These are phyloP conservation scores for Eumerus sabulonum DNA, from an alignment of 2,888 invertebrate species.

Conservation along the genomic window DNA sequence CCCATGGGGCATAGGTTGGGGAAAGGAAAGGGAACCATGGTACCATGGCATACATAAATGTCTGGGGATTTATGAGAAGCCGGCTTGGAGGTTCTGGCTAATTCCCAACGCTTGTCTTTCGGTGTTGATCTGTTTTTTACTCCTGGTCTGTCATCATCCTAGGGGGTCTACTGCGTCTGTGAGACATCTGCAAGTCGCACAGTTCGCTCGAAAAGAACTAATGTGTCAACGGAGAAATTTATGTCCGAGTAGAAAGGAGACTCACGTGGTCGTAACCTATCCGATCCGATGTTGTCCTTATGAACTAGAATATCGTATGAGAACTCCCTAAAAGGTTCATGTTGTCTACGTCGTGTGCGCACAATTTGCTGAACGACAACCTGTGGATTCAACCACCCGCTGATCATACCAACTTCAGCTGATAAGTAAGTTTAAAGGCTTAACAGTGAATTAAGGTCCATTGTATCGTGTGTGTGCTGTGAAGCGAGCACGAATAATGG, in stretches of 20 bases:
- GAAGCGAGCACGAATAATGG: conserved; percentile 32
- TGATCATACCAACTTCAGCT: conserved; percentile 35
- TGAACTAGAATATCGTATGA: conserved; percentile 41
- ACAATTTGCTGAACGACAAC: conserved; percentile 57
- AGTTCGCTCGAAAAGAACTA: conserved; percentile 34
- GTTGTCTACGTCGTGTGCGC: background rate
- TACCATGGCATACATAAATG: conserved; percentile 28
- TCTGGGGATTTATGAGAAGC: conserved; percentile 62
- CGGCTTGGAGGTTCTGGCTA: conserved; percentile 50
- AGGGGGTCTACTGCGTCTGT: conserved; percentile 53
- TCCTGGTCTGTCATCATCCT: conserved; percentile 62
- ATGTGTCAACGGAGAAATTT: conserved; percentile 55
- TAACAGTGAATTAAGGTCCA: conserved; percentile 37
- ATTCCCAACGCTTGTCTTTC: conserved; percentile 62
- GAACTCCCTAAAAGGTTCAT: conserved; percentile 32
- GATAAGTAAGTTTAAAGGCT: conserved; percentile 57
- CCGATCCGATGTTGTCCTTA: conserved; percentile 13
- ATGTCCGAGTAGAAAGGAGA: background rate
- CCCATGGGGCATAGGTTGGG: conserved; percentile 44
- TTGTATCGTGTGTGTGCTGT: conserved; percentile 23
- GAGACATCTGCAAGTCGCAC: conserved; percentile 11
- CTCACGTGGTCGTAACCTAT: too few relatives aligned
- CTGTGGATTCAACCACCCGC: conserved; percentile 63
- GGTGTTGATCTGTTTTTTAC: conserved; percentile 65
- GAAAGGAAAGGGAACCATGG: too few relatives aligned